Evolutionary conservation across 2,888 invertebrate genomes (phyloP).

Genomic region (Agrochola macilenta): DNA sequence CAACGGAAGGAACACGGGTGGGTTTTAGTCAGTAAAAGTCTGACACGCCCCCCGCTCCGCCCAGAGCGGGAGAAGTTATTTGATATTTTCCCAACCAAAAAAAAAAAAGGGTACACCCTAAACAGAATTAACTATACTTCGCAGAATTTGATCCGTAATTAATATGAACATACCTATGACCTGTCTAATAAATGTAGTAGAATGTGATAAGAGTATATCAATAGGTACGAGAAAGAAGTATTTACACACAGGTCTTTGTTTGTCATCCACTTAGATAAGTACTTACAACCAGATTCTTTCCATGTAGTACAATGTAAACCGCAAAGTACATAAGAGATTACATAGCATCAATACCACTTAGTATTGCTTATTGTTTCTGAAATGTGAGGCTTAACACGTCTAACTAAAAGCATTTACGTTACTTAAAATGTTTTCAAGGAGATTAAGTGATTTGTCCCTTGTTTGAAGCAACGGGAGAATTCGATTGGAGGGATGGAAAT

Average conservation of each 20-base stretch:
- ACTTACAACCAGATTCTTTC: conserved; percentile 22
- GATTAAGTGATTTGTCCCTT: conserved; percentile 49
- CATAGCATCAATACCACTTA: conserved; percentile 57
- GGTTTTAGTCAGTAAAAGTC: too few relatives aligned
- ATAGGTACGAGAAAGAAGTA: not conserved
- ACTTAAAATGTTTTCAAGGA: conserved; percentile 52
- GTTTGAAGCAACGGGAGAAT: conserved; percentile 19
- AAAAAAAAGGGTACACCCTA: too few relatives aligned
- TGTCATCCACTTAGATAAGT: not conserved
- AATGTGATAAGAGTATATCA: not conserved
- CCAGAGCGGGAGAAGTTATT: too few relatives aligned
- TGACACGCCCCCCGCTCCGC: too few relatives aligned
- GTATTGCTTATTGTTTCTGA: conserved; percentile 51
- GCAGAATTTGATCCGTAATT: too few relatives aligned
- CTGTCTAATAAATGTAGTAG: too few relatives aligned
- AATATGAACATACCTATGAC: too few relatives aligned
- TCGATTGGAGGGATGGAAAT: conserved; percentile 2
- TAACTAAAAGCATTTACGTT: conserved; percentile 61
- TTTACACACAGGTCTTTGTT: not conserved
- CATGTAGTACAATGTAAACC: conserved; percentile 60
- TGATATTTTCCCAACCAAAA: too few relatives aligned
- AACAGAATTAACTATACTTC: too few relatives aligned
- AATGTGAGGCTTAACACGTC: conserved; percentile 50
- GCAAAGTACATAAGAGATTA: conserved; percentile 58
- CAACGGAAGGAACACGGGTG: too few relatives aligned